A percentile compares a stretch with the other conserved stretches of the same genome.
Conservation (phyloP, 2,888 invertebrate genomes). For the Callyntrura guangdongensis region DNA sequence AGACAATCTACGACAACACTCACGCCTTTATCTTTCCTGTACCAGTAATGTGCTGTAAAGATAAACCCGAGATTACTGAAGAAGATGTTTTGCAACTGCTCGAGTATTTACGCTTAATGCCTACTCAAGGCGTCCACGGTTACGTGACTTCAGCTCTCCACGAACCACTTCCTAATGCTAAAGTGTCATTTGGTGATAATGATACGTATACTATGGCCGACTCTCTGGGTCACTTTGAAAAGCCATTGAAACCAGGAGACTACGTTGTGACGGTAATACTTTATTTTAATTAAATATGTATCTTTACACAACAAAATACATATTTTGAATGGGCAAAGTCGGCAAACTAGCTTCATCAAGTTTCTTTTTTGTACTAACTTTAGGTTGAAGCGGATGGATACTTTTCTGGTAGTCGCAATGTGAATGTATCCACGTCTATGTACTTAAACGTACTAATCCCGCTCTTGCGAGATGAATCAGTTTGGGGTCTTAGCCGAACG, state of each 20-base stretch:
- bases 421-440: slow-evolving; percentile 86
- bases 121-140: slow-evolving; percentile 81
- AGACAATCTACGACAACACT: slow-evolving; percentile 72
- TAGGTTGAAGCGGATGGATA: slow-evolving; percentile 89
- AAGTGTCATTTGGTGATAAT: slow-evolving; percentile 80
- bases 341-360: too few species aligned
- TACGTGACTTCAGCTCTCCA: slow-evolving; percentile 81
- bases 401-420: slow-evolving; percentile 87
- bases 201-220: slow-evolving; percentile 80
- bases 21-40: slow-evolving; percentile 77
- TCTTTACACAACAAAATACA: too few species aligned
- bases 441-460: slow-evolving; percentile 89
- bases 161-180: slow-evolving; percentile 82
- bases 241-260: slow-evolving; percentile 80
- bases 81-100: slow-evolving; percentile 64
- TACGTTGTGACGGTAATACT: slow-evolving; percentile 77
- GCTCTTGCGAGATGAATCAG: slow-evolving; percentile 89
- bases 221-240: slow-evolving; percentile 83
- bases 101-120: slow-evolving; percentile 67
- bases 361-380: too few species aligned
- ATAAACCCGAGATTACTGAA: slow-evolving; percentile 63
- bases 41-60: slow-evolving; percentile 73
- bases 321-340: too few species aligned
- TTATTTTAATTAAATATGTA: neutral
- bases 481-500: slow-evolving; percentile 92